Conservation (phyloP, 1,140 invertebrate species). For the Polyergus mexicanus region DNA sequence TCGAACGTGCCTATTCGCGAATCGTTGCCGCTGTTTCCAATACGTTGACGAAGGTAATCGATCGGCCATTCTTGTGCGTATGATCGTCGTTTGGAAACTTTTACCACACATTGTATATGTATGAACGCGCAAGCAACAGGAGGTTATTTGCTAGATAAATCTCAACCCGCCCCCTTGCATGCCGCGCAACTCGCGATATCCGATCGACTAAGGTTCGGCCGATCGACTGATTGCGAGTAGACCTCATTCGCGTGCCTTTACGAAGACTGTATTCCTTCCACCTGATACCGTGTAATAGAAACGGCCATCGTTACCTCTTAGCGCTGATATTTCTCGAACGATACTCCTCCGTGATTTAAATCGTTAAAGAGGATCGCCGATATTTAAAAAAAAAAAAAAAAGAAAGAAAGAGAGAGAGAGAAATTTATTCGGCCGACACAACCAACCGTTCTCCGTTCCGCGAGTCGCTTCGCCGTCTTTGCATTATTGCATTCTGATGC, state of each 20-base stretch:
- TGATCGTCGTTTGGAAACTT: conserved; percentile 57
- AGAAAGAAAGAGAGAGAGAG: background rate
- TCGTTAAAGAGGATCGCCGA: background rate
- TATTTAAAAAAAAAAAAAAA: background rate
- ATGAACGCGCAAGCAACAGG: conserved; percentile 70
- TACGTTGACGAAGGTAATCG: conserved; percentile 49
- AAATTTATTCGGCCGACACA: conserved; percentile 19
- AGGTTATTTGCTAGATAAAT: conserved; percentile 80
- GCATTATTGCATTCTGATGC: conserved; percentile 60
- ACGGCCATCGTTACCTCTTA: conserved; percentile 33
- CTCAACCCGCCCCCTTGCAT: conserved; percentile 79
- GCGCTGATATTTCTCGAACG: background rate
- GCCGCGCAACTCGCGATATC: conserved; percentile 75
- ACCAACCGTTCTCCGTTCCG: conserved; percentile 33
- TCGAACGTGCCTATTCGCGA: conserved; percentile 44
- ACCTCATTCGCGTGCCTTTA: conserved; percentile 73
- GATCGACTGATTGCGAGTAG: conserved; percentile 65
- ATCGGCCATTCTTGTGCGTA: conserved; percentile 34
- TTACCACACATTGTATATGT: conserved; percentile 73
- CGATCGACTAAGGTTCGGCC: conserved; percentile 73
- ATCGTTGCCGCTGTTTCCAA: conserved; percentile 53
- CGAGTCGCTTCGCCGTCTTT: conserved; percentile 49
- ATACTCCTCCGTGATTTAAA: background rate
- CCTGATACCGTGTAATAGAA: conserved; percentile 69
- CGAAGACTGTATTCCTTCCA: conserved; percentile 71